These are phyloP conservation scores for Drosophila nigromelanica DNA, from an alignment of 1,140 invertebrate species.

Conservation along the genomic window DNA sequence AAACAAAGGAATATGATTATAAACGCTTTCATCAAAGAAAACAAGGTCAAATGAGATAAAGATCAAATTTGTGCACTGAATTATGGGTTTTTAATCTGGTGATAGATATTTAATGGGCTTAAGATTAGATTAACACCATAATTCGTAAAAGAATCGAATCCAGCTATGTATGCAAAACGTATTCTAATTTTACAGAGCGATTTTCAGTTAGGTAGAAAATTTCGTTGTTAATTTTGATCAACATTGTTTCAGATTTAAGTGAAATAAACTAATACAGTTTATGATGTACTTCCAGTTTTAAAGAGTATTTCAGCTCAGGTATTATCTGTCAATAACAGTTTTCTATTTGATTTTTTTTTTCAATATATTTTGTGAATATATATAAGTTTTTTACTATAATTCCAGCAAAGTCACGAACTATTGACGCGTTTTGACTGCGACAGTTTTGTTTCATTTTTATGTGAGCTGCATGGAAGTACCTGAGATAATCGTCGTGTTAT, in stretches of 20 bases:
- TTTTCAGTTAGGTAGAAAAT: neutral
- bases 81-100: neutral
- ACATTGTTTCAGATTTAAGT: neutral
- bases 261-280: too few species aligned
- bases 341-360: constrained; percentile 19
- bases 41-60: neutral
- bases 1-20: neutral
- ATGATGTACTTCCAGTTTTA: neutral
- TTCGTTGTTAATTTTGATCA: neutral
- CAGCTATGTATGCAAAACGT: too few species aligned
- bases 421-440: constrained; percentile 48
- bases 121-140: neutral
- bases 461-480: constrained; percentile 43
- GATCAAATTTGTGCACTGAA: neutral
- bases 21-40: neutral
- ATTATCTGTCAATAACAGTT: neutral
- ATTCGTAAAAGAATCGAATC: neutral
- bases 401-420: constrained; percentile 72
- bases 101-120: neutral
- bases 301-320: constrained; percentile 15
- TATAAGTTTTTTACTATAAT: constrained; percentile 47
- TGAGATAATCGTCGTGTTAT: constrained; percentile 63
- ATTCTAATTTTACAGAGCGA: too few species aligned
- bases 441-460: constrained; percentile 55
- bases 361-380: constrained; percentile 9